These are phyloP conservation scores for Omphaloscelis lunosa DNA, from an alignment of 2,888 invertebrate genomes.

Conservation along the genomic window DNA sequence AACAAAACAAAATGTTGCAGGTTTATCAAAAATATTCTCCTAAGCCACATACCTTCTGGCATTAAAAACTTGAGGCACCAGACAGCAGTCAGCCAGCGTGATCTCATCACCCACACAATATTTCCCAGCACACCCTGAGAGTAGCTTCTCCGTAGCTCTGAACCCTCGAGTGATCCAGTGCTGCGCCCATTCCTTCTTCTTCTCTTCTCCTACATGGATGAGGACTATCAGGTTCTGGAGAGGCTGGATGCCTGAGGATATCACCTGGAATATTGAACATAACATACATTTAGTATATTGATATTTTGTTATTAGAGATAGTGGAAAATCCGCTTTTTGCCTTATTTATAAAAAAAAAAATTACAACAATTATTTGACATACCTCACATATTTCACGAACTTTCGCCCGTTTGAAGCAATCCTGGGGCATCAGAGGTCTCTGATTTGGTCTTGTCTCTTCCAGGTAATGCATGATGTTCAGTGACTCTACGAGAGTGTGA, in stretches of 20 bases:
- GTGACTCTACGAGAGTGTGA: constrained; percentile 93
- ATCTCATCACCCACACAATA: constrained; percentile 98
- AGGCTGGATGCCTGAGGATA: constrained; percentile 98
- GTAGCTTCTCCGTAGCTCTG: constrained; percentile 96
- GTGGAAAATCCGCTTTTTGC: not conserved
- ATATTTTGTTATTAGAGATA: not conserved
- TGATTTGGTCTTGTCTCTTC: constrained; percentile 96
- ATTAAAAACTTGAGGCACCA: constrained; percentile 98
- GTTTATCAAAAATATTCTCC: not conserved
- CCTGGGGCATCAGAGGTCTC: constrained; percentile 96
- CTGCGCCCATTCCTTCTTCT: constrained; percentile 97
- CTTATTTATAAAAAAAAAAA: too few species aligned
- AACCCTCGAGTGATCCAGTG: constrained; percentile 98
- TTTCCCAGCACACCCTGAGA: constrained; percentile 96
- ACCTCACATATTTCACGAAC: constrained; percentile 97
- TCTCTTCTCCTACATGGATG: constrained; percentile 96
- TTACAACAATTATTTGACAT: constrained; percentile 22
- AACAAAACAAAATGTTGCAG: not conserved
- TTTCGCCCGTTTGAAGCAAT: constrained; percentile 96
- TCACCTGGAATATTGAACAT: constrained; percentile 87
- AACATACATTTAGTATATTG: not conserved
- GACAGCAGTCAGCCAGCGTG: constrained; percentile 98
- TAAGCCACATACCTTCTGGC: constrained; percentile 92
- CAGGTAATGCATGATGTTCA: constrained; percentile 98
- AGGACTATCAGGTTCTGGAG: constrained; percentile 97